phyloP scores from a whole-genome alignment of 1,140 invertebrate species.

The Wasmannia auropunctata region DNA sequence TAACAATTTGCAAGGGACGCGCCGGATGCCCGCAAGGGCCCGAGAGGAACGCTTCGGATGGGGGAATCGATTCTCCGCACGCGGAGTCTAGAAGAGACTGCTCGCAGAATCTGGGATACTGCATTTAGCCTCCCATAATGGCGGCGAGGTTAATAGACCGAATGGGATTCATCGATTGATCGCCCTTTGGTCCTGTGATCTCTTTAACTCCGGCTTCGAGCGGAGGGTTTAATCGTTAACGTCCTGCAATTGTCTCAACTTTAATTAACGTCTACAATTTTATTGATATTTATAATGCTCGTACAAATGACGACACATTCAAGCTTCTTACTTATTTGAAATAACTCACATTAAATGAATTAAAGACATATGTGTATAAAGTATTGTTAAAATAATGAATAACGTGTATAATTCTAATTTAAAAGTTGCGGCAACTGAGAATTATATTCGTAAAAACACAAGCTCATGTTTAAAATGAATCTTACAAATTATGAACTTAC shows the following conservation, averaged over 20 bases:
- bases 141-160: constrained; percentile 21
- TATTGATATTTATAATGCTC: neutral
- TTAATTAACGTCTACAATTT: neutral
- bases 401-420: too few species aligned
- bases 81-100: neutral
- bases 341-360: too few species aligned
- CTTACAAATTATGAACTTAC: neutral
- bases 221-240: neutral
- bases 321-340: too few species aligned
- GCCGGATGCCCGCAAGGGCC: constrained; percentile 26
- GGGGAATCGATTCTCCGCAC: constrained; percentile 58
- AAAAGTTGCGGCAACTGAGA: too few species aligned
- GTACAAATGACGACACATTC: too few species aligned
- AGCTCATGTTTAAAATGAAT: too few species aligned
- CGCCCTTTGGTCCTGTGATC: too few species aligned
- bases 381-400: too few species aligned
- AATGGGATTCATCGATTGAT: constrained; percentile 12
- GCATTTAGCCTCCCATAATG: constrained; percentile 23
- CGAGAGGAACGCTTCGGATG: constrained; percentile 23
- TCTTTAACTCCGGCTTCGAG: neutral
- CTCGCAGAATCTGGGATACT: constrained; percentile 31
- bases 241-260: neutral
- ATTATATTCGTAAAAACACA: too few species aligned
- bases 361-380: too few species aligned
- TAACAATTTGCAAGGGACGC: constrained; percentile 71